Evolutionary conservation across 2,888 invertebrate species (phyloP), one percentile per base, ranked within the genome.

Genomic region (Ornithoptera priamus): DNA sequence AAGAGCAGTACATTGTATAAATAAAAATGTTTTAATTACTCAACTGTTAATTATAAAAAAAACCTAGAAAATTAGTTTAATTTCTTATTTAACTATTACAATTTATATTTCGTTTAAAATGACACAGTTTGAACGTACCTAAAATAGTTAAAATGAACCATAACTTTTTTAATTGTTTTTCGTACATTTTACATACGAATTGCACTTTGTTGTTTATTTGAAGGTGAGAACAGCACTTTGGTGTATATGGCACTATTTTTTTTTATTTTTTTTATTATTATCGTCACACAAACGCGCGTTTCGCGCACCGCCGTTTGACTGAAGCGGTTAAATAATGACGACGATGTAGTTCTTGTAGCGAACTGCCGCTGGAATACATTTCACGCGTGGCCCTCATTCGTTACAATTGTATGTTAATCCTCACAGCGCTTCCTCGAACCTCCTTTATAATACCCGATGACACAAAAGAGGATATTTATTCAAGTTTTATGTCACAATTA

Each of bases 221-320:
- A 46, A 15, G 46, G 46, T 5, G 12, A 46, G 12, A 58, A 42
- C 18, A 53, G 24, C 67, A 70, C 63, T 67, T 63, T 60, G 22
- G 36, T 70, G 42, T 70, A 59, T 70, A 67, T 70, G 67, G 70
- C 70, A 67, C 70, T 30, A 59, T 6, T 30, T 64, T 60, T 56
- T 59, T 66, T 63, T 63, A 18, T 24, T 24, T 30, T 30, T 30
- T 30, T 30, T 30, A 4, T 30, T 30, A 30, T 30, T n/a, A 18
- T 22, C 59, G 10, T 22, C 24, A 64, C 63, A 70, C 67, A 67
- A 50, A 56, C 64, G 64, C 36, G 70, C 67, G 67, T 65, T 70
- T 59, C 67, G 70, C 53, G 67, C 67, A 71, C 67, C 65, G 61
- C 46, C 70, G 61, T 65, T 65, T 57, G 70, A 71, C 70, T 71